Evolutionary conservation across 2,113 vertebrate genomes (phyloP).

Genomic region (Grammomys surdaster): DNA sequence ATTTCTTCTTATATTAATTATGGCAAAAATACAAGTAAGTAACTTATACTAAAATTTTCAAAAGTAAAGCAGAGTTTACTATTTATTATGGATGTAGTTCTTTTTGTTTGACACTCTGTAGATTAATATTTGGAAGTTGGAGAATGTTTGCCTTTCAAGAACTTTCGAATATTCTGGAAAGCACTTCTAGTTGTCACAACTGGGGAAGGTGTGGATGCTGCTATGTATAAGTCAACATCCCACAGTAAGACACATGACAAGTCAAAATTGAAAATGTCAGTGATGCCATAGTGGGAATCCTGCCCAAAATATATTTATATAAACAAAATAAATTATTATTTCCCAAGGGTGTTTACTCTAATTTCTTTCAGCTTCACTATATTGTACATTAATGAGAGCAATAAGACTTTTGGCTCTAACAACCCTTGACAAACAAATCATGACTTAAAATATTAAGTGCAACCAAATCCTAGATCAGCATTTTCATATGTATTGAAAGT

Average conservation of each 20-base stretch:
- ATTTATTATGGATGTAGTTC: background rate
- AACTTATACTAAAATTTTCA: background rate
- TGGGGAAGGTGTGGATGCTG: rapidly evolving
- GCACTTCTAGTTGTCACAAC: background rate
- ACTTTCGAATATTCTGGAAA: background rate
- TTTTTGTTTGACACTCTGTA: background rate
- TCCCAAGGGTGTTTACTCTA: background rate
- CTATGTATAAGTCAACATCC: rapidly evolving
- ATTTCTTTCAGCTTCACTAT: background rate
- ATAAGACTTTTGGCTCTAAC: constrained; percentile 1
- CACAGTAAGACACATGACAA: background rate
- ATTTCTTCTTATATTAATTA: background rate
- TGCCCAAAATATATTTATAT: background rate
- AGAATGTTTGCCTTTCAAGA: background rate
- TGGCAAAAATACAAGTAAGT: background rate
- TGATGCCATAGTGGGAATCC: background rate
- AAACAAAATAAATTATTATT: background rate
- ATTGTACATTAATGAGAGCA: background rate
- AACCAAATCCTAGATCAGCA: background rate
- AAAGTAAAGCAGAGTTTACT: background rate
- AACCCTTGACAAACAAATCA: background rate
- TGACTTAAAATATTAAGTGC: background rate
- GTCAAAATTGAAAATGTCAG: background rate
- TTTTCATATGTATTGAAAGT: background rate
- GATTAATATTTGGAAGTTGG: background rate